Base-by-base conservation (phyloP, 1,140 invertebrate genomes). In the Scaptodrosophila lebanonensis region DNA sequence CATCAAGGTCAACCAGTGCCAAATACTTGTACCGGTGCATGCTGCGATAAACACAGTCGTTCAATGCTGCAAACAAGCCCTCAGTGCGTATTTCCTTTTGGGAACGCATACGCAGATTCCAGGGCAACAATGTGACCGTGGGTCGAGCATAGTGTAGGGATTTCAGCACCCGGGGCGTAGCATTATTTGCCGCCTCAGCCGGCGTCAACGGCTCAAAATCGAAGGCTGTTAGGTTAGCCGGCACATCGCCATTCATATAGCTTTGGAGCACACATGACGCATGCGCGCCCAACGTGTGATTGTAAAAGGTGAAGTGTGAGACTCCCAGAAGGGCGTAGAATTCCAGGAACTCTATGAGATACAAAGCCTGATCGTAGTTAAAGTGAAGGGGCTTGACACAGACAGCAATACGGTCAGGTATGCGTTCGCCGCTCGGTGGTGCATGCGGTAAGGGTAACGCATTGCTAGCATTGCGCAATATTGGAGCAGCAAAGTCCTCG, bases 351-450 rank as follows among this genome's bases (percentile, higher is more conserved):
- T 98, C 96, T 50, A 98, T 89, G 53, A 98, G 88, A 88, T 96
- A 94, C 33, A 94, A 84, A 8, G 91, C 91, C 89, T 94, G 84
- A 79, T 96, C 93, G 87, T 97, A 98, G 60, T 93, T 91, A 77
- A 94, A 97, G 87, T 98, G 96, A 27, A 98, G 89, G 0, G 97
- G 96, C 70, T 98, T 97, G 7, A 98, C 93, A 86, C 97, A 98
- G n/a, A 98, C 91, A 2, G 93, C 95, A 16, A 98, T 91, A 49
- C 88, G 89, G 43, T 90, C 89, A 54, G 89, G 88, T 9, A 89
- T 79, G 22, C 77, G 67, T 1, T 84, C 76, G 8, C 70, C 79
- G 27, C 64, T 77, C n/a, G 68, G 85, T 1, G 64, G 66, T 0
- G 70, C 22, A 2, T 63, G 59, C 2, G 48, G 35, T 38, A 25